A percentile compares a stretch with the other conserved stretches of the same genome.
Evolutionary conservation across 2,888 invertebrate genomes (phyloP).

Genomic region (Andrena haemorrhoa): DNA sequence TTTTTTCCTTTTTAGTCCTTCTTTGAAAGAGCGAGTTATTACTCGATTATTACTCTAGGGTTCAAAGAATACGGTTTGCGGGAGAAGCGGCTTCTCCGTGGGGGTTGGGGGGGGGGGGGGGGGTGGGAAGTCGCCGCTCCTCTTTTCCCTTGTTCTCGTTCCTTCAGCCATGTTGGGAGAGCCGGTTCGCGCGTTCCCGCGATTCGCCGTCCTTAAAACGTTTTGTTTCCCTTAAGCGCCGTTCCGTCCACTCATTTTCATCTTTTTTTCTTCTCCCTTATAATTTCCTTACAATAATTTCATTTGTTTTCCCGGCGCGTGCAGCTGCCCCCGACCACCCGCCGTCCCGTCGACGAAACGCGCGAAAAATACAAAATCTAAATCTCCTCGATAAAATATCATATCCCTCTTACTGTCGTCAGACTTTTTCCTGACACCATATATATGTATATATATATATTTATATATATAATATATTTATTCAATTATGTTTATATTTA

Average conservation of each 20-base stretch:
- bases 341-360: slow-evolving; percentile 78
- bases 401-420: slow-evolving; percentile 61
- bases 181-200: slow-evolving; percentile 57
- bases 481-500: slow-evolving; percentile 66
- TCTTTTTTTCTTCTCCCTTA: slow-evolving; percentile 14
- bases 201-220: slow-evolving; percentile 59
- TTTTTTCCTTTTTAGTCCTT: slow-evolving; percentile 48
- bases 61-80: slow-evolving; percentile 77
- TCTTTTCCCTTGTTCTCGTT: slow-evolving; percentile 46
- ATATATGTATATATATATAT: slow-evolving; percentile 67
- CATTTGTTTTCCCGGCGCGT: slow-evolving; percentile 35
- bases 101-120: slow-evolving; percentile 59
- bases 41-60: slow-evolving; percentile 79
- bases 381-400: slow-evolving; percentile 83
- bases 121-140: slow-evolving; percentile 51
- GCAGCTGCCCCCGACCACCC: slow-evolving; percentile 69
- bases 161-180: slow-evolving; percentile 32
- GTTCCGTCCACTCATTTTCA: slow-evolving; percentile 27
- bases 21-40: slow-evolving; percentile 59
- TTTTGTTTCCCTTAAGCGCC: slow-evolving; percentile 57
- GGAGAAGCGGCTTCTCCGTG: slow-evolving; percentile 63
- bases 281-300: slow-evolving; percentile 45
- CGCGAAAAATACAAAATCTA: slow-evolving; percentile 84
- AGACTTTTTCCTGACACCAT: slow-evolving; percentile 57
- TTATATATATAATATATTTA: slow-evolving; percentile 68